phyloP scores from a whole-genome alignment of 2,113 vertebrate genomes.

The Hystrix cristata region DNA sequence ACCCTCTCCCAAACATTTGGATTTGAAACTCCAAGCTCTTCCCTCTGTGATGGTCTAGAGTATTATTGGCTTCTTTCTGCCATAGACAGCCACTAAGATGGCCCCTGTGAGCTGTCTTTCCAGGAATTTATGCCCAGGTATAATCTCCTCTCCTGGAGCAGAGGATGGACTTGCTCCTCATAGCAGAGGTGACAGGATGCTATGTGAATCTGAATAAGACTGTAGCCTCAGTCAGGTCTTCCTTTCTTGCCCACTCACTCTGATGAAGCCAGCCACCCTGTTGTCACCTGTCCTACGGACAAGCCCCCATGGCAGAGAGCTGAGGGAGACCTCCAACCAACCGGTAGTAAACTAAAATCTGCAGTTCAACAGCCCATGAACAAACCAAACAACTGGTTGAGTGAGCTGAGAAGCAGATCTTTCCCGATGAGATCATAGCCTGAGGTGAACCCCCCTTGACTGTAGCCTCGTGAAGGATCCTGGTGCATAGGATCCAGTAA shows the following conservation, averaged over 20 bases:
- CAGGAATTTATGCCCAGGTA: neutral
- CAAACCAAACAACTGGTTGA: neutral
- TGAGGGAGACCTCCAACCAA: neutral
- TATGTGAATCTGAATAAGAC: neutral
- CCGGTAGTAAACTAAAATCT: neutral
- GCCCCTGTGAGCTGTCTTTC: neutral
- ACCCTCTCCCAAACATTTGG: neutral
- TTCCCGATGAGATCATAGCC: neutral
- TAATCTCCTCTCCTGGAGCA: neutral
- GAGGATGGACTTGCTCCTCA: neutral
- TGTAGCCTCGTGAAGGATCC: neutral
- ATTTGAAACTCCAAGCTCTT: neutral
- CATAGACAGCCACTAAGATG: neutral
- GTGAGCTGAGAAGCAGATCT: neutral
- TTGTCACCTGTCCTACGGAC: neutral
- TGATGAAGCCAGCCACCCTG: neutral
- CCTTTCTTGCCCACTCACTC: neutral
- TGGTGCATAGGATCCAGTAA: neutral
- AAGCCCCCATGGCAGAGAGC: neutral
- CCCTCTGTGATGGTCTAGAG: neutral
- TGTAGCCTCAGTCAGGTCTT: neutral
- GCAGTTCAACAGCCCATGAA: fast-evolving
- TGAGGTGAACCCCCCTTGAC: neutral
- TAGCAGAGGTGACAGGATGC: neutral
- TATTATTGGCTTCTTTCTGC: neutral